phyloP scores from a whole-genome alignment of 2,113 vertebrate genomes.

The Anas platyrhynchos region DNA sequence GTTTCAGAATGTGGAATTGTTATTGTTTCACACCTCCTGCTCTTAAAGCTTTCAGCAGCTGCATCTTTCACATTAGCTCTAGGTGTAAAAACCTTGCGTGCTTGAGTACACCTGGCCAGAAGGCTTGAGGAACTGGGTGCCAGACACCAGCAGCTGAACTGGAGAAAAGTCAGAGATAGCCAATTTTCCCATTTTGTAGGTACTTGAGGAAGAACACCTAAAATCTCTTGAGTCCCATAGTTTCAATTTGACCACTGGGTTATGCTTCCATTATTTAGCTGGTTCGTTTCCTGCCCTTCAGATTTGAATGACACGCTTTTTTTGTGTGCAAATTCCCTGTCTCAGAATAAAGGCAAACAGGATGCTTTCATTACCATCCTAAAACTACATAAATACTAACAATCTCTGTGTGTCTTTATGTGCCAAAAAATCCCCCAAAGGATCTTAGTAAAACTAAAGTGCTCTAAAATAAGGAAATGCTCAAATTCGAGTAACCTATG shows the following conservation, averaged over 20 bases:
- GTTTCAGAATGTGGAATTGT: neutral
- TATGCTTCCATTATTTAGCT: neutral
- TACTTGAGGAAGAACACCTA: neutral
- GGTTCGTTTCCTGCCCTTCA: neutral
- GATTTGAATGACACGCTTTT: neutral
- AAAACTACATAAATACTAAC: neutral
- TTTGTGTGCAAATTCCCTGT: neutral
- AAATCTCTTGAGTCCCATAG: neutral
- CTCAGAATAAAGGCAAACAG: neutral
- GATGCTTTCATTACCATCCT: neutral
- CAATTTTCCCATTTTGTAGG: neutral
- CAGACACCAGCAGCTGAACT: neutral
- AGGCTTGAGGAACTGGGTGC: neutral
- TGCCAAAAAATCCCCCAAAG: neutral
- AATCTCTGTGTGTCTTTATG: neutral
- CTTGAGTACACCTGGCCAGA: neutral
- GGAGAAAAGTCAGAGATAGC: neutral
- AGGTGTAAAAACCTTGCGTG: neutral
- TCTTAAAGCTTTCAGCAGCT: constrained; percentile 31
- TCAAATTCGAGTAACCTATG: neutral
- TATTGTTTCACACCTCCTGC: constrained; percentile 8
- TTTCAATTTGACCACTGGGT: neutral
- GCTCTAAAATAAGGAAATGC: neutral
- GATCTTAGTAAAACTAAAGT: neutral
- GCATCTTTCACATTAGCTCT: neutral